A percentile compares a stretch with the other conserved stretches of the same genome.
phyloP scores from a whole-genome alignment of 2,888 invertebrate species.

The Oscheius myriophilus region DNA sequence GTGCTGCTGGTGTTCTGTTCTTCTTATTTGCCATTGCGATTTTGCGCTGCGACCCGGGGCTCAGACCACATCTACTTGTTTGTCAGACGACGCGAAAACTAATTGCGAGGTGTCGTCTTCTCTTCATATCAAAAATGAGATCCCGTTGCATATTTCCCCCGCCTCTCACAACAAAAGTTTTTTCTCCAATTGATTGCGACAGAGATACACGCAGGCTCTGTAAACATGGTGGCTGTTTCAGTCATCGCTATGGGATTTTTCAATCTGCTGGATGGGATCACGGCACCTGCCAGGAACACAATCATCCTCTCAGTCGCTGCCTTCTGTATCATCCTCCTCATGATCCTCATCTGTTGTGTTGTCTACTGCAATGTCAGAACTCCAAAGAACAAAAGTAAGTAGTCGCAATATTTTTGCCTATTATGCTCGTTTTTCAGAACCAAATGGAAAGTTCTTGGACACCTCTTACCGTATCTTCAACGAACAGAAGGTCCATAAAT shows the following conservation, averaged over 20 bases:
- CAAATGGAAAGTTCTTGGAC: slow-evolving; percentile 59
- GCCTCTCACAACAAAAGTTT: too few relatives aligned
- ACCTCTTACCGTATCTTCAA: slow-evolving; percentile 60
- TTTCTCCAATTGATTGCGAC: too few relatives aligned
- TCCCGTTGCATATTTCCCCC: too few relatives aligned
- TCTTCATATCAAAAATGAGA: too few relatives aligned
- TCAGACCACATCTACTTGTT: too few relatives aligned
- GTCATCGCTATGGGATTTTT: slow-evolving; percentile 14
- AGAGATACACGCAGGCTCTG: too few relatives aligned
- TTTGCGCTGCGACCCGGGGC: too few relatives aligned
- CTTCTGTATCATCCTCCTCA: slow-evolving; percentile 31
- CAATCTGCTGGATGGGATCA: slow-evolving; percentile 11
- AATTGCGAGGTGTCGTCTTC: too few relatives aligned
- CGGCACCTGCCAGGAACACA: slow-evolving; percentile 2
- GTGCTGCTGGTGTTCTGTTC: too few relatives aligned
- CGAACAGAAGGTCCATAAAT: slow-evolving; percentile 58
- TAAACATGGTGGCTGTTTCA: slow-evolving; percentile 3
- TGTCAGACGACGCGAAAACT: too few relatives aligned
- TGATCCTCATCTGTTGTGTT: slow-evolving; percentile 42
- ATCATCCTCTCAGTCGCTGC: slow-evolving; percentile 11
- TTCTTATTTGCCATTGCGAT: too few relatives aligned
- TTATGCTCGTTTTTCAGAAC: slow-evolving; percentile 31
- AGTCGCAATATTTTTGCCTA: neutral
- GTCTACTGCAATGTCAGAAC: slow-evolving; percentile 44
- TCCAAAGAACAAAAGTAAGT: slow-evolving; percentile 22